Base-by-base conservation (phyloP, 2,888 invertebrate genomes). In the Parasteatoda lunata region DNA sequence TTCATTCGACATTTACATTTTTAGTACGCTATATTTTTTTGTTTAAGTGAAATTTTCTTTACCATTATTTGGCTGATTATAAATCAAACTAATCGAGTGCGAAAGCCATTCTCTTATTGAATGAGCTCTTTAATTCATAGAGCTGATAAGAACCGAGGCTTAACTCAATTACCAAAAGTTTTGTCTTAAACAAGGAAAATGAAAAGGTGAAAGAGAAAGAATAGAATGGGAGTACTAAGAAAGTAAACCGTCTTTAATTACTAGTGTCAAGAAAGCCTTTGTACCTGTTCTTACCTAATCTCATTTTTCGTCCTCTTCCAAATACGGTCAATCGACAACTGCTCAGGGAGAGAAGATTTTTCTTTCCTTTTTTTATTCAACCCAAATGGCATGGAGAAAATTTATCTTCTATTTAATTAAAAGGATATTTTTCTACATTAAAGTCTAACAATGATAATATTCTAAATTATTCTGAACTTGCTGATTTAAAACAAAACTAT, bases 221-320 rank as follows among this genome's bases (percentile, higher is more conserved):
- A 59, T 59, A 75, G 64, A 59, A 59, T 3, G 30, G 6, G 6
- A 9, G 30, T 68, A n/a, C 15, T 71, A 52, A n/a, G 64, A 49
- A 71, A 70, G 79, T 71, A 79, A 64, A 79, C 79, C 79, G 64
- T 71, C 64, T 79, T 79, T 79, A 79, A 79, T 79, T 79, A 79
- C 79, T 71, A 79, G 71, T 79, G 79, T 71, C 79, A 79, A 79
- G 79, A 70, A 48, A 70, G 71, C 59, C 71, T 59, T 71, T 49
- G 64, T 64, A 64, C 70, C 52, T 51, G n/a, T 47, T 59, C 59
- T 71, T 52, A 11, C 9, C 64, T 79, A 71, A 79, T 79, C 79
- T 30, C 71, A 79, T 79, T 79, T 70, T 54, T 69, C n/a, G 52
- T 54, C 30, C 54, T 48, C 69, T 13, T 11, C 48, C 54, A 77